Percentiles rank a stretch among this genome's conserved stretches.
Evolutionary conservation across 2,113 vertebrate genomes (phyloP).

Genomic region (Peromyscus californicus): DNA sequence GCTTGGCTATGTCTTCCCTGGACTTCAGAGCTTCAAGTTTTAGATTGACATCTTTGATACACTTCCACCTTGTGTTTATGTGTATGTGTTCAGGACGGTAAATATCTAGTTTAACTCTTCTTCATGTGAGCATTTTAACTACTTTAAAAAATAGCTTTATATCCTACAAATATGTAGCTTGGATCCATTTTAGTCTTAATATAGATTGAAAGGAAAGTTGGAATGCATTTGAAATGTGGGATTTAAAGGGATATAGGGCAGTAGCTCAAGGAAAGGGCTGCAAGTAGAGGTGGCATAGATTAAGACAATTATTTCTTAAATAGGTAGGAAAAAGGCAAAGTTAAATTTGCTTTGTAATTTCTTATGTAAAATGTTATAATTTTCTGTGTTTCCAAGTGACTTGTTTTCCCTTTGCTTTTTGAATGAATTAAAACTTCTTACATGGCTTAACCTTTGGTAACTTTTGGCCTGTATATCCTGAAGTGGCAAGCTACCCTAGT

Average conservation of each 20-base stretch:
- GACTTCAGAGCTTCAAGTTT: background rate
- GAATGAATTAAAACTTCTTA: slow-evolving; percentile 42
- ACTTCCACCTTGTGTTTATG: background rate
- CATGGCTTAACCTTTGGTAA: background rate
- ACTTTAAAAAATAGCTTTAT: background rate
- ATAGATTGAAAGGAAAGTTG: background rate
- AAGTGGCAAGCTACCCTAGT: background rate
- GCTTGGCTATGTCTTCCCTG: background rate
- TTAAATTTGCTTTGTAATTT: slow-evolving; percentile 48
- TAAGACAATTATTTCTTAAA: slow-evolving; percentile 21
- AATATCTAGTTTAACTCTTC: background rate
- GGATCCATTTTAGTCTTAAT: background rate
- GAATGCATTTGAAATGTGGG: slow-evolving; percentile 1
- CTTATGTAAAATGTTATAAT: slow-evolving; percentile 42
- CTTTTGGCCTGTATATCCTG: background rate
- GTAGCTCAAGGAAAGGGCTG: background rate
- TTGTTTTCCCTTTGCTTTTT: background rate
- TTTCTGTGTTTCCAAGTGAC: background rate
- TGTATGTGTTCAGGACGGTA: no score
- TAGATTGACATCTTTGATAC: background rate
- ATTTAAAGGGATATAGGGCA: background rate
- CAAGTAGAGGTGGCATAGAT: background rate
- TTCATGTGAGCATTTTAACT: background rate
- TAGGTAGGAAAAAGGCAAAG: background rate
- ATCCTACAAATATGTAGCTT: background rate